Percentiles rank a stretch among this genome's conserved stretches.
These are phyloP conservation scores for Periophthalmus modestus DNA, from an alignment of 2,113 vertebrate species.

Conservation along the genomic window DNA sequence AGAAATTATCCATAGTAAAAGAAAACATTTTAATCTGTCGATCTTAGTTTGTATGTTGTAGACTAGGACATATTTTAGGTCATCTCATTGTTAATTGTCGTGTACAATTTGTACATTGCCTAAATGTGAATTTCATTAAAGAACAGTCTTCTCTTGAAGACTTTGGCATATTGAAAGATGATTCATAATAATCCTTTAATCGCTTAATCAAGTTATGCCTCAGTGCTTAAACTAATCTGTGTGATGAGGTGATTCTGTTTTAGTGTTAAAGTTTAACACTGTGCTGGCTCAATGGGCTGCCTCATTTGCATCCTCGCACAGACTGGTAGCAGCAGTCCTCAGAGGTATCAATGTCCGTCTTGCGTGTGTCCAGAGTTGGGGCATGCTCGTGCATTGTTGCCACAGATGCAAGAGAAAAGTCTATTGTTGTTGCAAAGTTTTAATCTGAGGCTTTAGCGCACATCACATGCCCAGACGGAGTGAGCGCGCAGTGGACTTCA, in stretches of 20 bases:
- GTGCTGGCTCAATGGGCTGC: background rate
- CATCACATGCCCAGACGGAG: conserved; percentile 72
- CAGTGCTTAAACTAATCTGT: conserved; percentile 39
- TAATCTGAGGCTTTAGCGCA: conserved; percentile 74
- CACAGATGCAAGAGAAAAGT: conserved; percentile 63
- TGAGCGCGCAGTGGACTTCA: conserved; percentile 23
- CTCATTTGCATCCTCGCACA: background rate
- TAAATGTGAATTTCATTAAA: background rate
- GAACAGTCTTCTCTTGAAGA: background rate
- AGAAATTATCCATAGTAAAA: too few relatives aligned
- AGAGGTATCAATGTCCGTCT: background rate
- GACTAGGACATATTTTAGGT: background rate
- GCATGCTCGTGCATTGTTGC: conserved; percentile 51
- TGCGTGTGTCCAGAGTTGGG: conserved; percentile 1
- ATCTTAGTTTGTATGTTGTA: too few relatives aligned
- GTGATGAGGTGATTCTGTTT: background rate
- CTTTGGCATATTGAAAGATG: background rate
- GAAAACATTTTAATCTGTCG: too few relatives aligned
- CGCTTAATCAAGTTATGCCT: conserved; percentile 20
- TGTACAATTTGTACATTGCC: too few relatives aligned
- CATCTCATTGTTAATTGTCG: background rate
- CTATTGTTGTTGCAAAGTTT: conserved; percentile 72
- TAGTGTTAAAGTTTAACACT: background rate
- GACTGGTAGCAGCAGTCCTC: background rate
- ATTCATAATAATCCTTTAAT: conserved; percentile 52